Conservation (phyloP, 2,113 vertebrate genomes). For the Lutjanus erythropterus region DNA sequence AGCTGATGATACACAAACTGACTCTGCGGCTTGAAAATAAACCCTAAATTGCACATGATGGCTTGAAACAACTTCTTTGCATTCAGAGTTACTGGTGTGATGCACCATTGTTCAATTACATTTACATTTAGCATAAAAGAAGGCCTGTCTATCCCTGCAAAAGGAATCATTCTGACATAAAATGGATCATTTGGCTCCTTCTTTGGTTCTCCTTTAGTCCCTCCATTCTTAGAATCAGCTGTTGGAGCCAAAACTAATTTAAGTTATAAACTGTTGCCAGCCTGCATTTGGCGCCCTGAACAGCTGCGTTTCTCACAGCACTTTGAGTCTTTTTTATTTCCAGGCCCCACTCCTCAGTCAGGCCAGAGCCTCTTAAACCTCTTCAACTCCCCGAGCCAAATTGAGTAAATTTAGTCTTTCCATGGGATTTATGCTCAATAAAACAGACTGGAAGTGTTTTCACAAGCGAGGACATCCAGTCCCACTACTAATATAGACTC, state of each 20-base stretch:
- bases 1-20: neutral
- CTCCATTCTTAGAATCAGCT: slow-evolving; percentile 65
- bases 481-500: neutral
- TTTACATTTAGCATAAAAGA: slow-evolving; percentile 2
- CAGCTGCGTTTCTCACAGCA: slow-evolving; percentile 63
- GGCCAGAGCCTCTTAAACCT: slow-evolving; percentile 31
- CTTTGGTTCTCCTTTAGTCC: slow-evolving; percentile 38
- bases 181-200: slow-evolving; percentile 33
- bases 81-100: neutral
- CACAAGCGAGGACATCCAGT: slow-evolving; percentile 20
- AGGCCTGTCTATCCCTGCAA: neutral
- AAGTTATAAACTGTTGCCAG: slow-evolving; percentile 65
- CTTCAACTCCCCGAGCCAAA: slow-evolving; percentile 23
- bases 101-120: neutral
- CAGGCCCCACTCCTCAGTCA: slow-evolving; percentile 29
- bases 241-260: slow-evolving; percentile 69
- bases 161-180: slow-evolving; percentile 11
- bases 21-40: neutral
- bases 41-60: neutral
- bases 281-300: slow-evolving; percentile 59
- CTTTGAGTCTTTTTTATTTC: slow-evolving; percentile 54
- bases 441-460: slow-evolving; percentile 21
- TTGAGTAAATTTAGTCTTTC: slow-evolving; percentile 44
- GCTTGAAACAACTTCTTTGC: neutral
- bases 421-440: slow-evolving; percentile 30